Base-by-base conservation (phyloP, 2,113 vertebrate genomes). In the Labeo catla region DNA sequence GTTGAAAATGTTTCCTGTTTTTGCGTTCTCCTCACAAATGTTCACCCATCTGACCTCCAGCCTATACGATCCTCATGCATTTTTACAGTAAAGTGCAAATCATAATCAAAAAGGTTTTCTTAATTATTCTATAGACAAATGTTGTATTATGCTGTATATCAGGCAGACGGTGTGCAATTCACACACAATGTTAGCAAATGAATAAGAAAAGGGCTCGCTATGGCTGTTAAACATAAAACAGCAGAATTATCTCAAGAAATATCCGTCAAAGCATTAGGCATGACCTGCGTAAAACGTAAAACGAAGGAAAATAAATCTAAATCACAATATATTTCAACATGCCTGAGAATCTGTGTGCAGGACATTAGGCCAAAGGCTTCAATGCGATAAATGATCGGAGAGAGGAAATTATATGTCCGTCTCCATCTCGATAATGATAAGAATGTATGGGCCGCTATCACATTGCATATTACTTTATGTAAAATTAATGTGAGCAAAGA, bases 401-500 rank as follows among this genome's bases (percentile, higher is more conserved):
- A 87, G 81, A 84, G 86, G 88, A 87, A 89, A 89, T 89, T 45
- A 87, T 87, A 86, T 80, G 83, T 83, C 88, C 74, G 88, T 89
- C 86, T 89, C 86, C 79, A 83, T 87, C 86, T 89, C 74, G 11
- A 83, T 87, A 86, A 87, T 87, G 83, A 89, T 87, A 87, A 85
- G 87, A 89, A 86, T 79, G 84, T 84, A 89, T 87, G 88, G 88
- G 80, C 78, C 76, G 65, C 86, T 76, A 89, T 87, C 79, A 57
- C 68, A 83, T 76, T 80, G 87, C 84, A 86, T 86, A 89, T 89
- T 87, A 87, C 86, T 65, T 74, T 83, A 89, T 87, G 88, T 87
- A 87, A 89, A 89, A 89, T 89, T 89, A 89, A 89, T 87, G 86
- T 49, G 70, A 65, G 88, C 86, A 84, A 87, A 89, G 83, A 86